Base-by-base conservation (phyloP, 2,797 vertebrate species). In the Leptodactylus fallax region DNA sequence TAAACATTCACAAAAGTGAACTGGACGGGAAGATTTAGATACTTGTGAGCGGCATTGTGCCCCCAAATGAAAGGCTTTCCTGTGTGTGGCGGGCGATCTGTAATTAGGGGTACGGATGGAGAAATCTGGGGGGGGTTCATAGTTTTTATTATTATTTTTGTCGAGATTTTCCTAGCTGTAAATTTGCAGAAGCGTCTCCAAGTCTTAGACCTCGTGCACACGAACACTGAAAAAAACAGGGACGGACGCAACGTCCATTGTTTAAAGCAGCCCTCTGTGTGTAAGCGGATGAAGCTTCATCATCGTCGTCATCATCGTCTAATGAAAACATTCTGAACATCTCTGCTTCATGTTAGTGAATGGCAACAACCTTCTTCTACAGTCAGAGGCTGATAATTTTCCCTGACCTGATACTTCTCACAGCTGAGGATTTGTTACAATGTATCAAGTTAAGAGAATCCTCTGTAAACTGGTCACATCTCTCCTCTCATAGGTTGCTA, bases 1-100 rank as follows among this genome's bases (percentile, higher is more conserved):
- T 82, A 82, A 21, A 82, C 63, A 55, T 81, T 51, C 19, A 81
- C 79, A 81, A 79, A 79, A 79, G 78, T 79, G 53, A 56, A 60
- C 23, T 79, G 78, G 56, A 79, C 55, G 25, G 55, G 53, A 56
- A 60, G 78, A 79, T 19, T 60, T 53, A 27, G 53, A 79, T 79
- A 79, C 78, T 79, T 58, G 78, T 79, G 78, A 79, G 49, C 23
- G 16, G 10, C 21, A 77, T 79, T 79, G 53, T 79, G 23, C 78
- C 47, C 45, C 19, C 1, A 12, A n/a, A 77, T 77, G 78, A 79
- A 79, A 58, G 56, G 78, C 25, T 27, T 58, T 36, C 78, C 56
- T 58, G 76, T 27, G 71, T 2, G 71, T 2, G 7, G 56, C 76
- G 7, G 53, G 13, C 0, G 25, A 53, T 79, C 27, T 3, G 19